Evolutionary conservation across 2,888 invertebrate species (phyloP).

Genomic region (Toxonevra muliebris): DNA sequence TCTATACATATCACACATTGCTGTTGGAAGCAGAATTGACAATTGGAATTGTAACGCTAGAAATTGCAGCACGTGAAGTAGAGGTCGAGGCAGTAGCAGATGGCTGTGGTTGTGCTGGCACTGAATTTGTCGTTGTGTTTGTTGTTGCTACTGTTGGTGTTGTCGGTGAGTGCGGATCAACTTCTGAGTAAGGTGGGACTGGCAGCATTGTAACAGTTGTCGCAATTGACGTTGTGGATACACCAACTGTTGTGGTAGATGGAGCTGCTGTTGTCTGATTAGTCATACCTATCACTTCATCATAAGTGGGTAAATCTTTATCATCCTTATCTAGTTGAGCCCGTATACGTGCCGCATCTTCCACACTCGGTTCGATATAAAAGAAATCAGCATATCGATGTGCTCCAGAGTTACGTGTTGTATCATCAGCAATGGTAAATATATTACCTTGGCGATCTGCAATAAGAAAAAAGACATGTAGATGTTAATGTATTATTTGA

Average conservation of each 20-base stretch:
- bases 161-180: constrained; percentile 36
- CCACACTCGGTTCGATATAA: constrained; percentile 54
- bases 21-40: constrained; percentile 31
- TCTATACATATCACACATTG: constrained; percentile 30
- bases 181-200: constrained; percentile 50
- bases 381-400: constrained; percentile 56
- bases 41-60: constrained; percentile 21
- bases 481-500: background rate
- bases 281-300: constrained; percentile 61
- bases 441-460: constrained; percentile 54
- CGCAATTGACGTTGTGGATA: constrained; percentile 27
- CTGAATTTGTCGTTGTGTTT: constrained; percentile 9
- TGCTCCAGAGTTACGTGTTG: constrained; percentile 32
- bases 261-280: constrained; percentile 43
- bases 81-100: constrained; percentile 39
- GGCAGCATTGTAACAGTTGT: constrained; percentile 45
- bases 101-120: background rate
- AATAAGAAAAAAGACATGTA: constrained; percentile 12
- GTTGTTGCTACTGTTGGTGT: constrained; percentile 17
- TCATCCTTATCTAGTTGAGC: constrained; percentile 58
- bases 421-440: constrained; percentile 46
- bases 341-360: constrained; percentile 52
- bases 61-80: constrained; percentile 46
- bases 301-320: constrained; percentile 60
- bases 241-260: constrained; percentile 7